phyloP scores from a whole-genome alignment of 2,113 vertebrate genomes.

The Elephantulus edwardii region DNA sequence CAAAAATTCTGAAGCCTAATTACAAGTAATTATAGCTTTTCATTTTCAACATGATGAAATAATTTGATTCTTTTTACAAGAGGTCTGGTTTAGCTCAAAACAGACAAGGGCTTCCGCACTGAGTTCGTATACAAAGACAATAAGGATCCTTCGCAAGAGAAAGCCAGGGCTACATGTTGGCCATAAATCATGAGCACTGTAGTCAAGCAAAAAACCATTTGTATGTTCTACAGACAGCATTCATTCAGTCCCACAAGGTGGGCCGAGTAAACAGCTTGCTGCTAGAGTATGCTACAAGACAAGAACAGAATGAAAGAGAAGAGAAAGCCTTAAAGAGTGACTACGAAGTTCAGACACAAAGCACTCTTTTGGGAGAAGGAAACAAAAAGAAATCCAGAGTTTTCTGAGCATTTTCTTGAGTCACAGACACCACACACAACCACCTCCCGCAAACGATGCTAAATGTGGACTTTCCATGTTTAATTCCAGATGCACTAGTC shows the following conservation, averaged over 20 bases:
- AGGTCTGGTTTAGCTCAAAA: constrained; percentile 98
- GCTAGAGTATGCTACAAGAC: constrained; percentile 80
- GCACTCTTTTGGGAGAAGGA: constrained; percentile 62
- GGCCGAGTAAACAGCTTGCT: constrained; percentile 90
- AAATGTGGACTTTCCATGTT: constrained; percentile 70
- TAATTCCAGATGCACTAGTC: constrained; percentile 11
- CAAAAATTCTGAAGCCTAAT: constrained; percentile 96
- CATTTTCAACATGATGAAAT: constrained; percentile 99
- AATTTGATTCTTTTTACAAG: constrained; percentile 99
- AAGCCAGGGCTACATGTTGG: constrained; percentile 88
- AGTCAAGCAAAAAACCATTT: constrained; percentile 88
- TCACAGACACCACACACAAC: constrained; percentile 69
- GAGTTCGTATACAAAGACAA: constrained; percentile 97
- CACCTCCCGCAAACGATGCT: constrained; percentile 61
- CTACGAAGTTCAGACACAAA: constrained; percentile 76
- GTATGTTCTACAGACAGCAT: constrained; percentile 88
- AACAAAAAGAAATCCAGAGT: constrained; percentile 42
- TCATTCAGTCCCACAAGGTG: constrained; percentile 84
- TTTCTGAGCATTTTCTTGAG: constrained; percentile 52
- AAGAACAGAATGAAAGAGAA: constrained; percentile 74
- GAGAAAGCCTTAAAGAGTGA: constrained; percentile 70
- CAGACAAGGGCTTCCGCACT: constrained; percentile 95
- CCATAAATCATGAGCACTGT: constrained; percentile 95
- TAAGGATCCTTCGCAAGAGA: constrained; percentile 92
- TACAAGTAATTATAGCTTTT: constrained; percentile 99